Conservation (phyloP, 2,797 vertebrate genomes). For the Delichon dasypus region DNA sequence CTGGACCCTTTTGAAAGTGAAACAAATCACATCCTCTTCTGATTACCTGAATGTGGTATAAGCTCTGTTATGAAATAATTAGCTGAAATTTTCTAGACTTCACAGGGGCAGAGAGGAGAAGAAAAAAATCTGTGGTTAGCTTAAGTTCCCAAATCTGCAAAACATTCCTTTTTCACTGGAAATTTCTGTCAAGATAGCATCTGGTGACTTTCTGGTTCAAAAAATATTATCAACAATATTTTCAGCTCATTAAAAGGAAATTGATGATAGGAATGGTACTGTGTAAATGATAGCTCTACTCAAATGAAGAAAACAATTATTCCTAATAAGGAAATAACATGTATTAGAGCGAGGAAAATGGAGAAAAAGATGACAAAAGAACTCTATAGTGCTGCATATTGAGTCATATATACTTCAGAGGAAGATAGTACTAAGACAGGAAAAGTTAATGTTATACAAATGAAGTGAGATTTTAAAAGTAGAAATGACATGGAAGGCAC, state of each 20-base stretch:
- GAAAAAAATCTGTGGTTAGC: neutral
- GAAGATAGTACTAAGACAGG: neutral
- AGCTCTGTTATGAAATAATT: neutral
- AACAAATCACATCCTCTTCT: neutral
- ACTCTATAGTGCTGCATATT: neutral
- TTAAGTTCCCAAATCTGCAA: neutral
- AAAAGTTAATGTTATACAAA: neutral
- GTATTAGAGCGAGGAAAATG: neutral
- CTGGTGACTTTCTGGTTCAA: neutral
- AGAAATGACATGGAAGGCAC: neutral
- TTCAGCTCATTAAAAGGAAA: neutral
- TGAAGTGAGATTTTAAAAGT: neutral
- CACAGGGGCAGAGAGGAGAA: accelerated
- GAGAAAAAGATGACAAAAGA: neutral
- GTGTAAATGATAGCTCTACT: neutral
- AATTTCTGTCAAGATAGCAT: neutral
- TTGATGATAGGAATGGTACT: neutral
- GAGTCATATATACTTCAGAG: neutral
- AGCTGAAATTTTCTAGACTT: neutral
- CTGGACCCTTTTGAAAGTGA: neutral
- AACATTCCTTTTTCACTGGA: neutral
- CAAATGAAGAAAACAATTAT: neutral
- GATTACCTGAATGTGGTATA: accelerated
- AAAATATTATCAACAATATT: neutral
- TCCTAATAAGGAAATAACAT: neutral